Evolutionary conservation across 2,888 invertebrate genomes (phyloP).

Genomic region (Zygogramma bicolorata): DNA sequence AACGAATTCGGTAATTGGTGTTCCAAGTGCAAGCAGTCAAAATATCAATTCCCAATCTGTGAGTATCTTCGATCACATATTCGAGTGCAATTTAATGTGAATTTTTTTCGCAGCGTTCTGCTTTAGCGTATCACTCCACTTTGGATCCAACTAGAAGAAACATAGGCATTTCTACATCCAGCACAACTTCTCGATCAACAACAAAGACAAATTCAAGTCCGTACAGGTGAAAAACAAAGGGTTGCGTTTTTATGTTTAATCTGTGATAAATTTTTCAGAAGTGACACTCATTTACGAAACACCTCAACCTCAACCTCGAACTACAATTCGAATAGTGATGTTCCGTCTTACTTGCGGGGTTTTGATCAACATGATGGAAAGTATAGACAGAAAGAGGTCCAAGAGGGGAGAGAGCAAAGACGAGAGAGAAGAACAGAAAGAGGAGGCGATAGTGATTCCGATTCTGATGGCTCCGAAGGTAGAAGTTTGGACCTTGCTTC

Average conservation of each 20-base stretch:
- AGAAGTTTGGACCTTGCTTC: conserved; percentile 92
- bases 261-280: conserved; percentile 68
- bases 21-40: conserved; percentile 80
- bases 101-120: conserved; percentile 73
- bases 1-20: conserved; percentile 75
- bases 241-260: background rate
- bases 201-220: conserved; percentile 95
- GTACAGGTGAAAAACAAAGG: conserved; percentile 73
- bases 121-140: conserved; percentile 83
- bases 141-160: conserved; percentile 77
- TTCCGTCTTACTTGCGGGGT: conserved; percentile 78
- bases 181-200: conserved; percentile 93
- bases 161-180: conserved; percentile 94
- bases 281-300: conserved; percentile 85
- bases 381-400: conserved; percentile 70
- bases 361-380: conserved; percentile 72
- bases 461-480: conserved; percentile 83
- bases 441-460: conserved; percentile 76
- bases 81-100: background rate
- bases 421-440: conserved; percentile 59
- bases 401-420: conserved; percentile 58
- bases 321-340: conserved; percentile 85
- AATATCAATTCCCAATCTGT: conserved; percentile 77
- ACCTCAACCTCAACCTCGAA: conserved; percentile 90
- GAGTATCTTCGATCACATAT: conserved; percentile 47